Percentiles rank a stretch among this genome's conserved stretches.
Evolutionary conservation across 2,888 invertebrate genomes (phyloP).

Genomic region (Pherbina coryleti): DNA sequence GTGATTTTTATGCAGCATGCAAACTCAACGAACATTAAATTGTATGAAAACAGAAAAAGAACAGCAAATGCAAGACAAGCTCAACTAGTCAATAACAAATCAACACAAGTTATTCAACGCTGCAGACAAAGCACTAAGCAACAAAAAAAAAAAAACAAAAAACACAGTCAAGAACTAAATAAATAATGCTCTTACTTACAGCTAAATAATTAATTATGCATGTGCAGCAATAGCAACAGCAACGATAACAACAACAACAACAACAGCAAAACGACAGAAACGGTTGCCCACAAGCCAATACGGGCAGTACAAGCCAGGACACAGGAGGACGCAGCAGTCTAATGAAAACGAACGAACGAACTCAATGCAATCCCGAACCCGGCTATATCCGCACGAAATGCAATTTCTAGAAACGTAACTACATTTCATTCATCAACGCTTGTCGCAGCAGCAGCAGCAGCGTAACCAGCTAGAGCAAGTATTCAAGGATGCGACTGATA

Average conservation of each 20-base stretch:
- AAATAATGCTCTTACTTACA: slow-evolving; percentile 6
- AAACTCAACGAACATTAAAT: too few relatives aligned
- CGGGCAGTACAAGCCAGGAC: not conserved
- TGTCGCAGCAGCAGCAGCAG: slow-evolving; percentile 13
- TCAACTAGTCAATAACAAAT: slow-evolving; percentile 29
- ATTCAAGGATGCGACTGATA: too few relatives aligned
- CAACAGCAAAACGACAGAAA: not conserved
- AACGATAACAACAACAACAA: not conserved
- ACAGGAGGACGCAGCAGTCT: not conserved
- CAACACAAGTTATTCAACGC: slow-evolving; percentile 2
- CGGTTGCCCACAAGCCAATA: slow-evolving; percentile 13
- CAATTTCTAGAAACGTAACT: slow-evolving; percentile 52
- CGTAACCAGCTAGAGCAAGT: not conserved
- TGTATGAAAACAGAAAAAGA: not conserved
- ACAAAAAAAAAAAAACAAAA: not conserved
- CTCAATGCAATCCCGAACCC: not conserved
- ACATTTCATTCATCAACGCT: slow-evolving; percentile 63
- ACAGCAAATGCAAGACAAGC: not conserved
- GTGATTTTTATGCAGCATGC: too few relatives aligned
- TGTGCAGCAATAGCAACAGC: not conserved
- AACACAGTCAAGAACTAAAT: not conserved
- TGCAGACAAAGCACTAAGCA: not conserved
- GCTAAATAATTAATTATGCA: slow-evolving; percentile 38
- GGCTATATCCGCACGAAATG: slow-evolving; percentile 38
- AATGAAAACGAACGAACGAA: not conserved